Evolutionary conservation across 1,140 invertebrate genomes (phyloP), one percentile per base, ranked within the genome.

Genomic region (Mercenaria mercenaria): DNA sequence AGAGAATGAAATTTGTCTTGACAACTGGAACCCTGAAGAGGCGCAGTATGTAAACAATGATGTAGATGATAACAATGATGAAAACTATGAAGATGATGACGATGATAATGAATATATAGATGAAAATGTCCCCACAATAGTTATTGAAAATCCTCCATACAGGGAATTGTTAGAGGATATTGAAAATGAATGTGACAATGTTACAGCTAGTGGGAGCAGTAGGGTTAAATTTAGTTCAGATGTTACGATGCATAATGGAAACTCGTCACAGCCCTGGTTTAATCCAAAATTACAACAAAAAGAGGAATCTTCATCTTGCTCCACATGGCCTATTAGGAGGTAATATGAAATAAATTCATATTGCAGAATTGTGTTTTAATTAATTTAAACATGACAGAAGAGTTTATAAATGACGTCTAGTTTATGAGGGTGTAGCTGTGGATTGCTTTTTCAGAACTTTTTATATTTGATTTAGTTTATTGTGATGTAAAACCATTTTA

Each of bases 281-380:
- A 80, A 79, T 39, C 74, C 84, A 76, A 87, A 87, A 26, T 87
- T 87, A n/a, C 47, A 87, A 56, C 1, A 34, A 37, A 43, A 87
- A 34, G 52, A 77, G 43, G 67, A 87, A 41, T 39, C 84, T 43
- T 34, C 47, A 13, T 32, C 26, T 23, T 87, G 84, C 34, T 18
- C 50, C 13, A 56, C 84, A 13, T 87, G 69, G 72, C 84, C 84
- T n/a, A 77, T 87, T 26, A 52, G 72, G 18, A 87, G 72, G 84
- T 87, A 77, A 72, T 47, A n/a, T n/a, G n/a, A n/a, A n/a, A n/a
- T n/a, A n/a, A n/a, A n/a, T n/a, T n/a, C n/a, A n/a, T n/a, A n/a
- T n/a, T n/a, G n/a, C n/a, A n/a, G n/a, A n/a, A n/a, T n/a, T n/a
- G n/a, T n/a, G n/a, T n/a, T n/a, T n/a, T n/a, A n/a, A n/a, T n/a